phyloP scores from a whole-genome alignment of 2,888 invertebrate genomes.

The Microplitis deprimator region DNA sequence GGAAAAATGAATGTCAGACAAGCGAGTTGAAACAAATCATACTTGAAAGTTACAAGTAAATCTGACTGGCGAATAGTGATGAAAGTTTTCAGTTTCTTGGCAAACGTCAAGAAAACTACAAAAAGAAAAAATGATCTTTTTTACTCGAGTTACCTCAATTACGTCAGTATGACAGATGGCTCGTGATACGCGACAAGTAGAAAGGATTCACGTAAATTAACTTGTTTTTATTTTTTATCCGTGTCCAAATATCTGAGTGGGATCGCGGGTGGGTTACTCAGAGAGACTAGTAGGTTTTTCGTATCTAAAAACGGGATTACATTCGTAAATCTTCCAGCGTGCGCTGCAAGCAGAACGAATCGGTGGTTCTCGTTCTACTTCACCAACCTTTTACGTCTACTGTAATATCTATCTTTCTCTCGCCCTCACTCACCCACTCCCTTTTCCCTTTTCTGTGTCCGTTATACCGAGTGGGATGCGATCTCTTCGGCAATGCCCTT shows the following conservation, averaged over 20 bases:
- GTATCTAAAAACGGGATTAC: constrained; percentile 39
- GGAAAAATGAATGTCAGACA: not conserved
- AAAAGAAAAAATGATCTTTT: not conserved
- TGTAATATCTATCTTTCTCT: constrained; percentile 17
- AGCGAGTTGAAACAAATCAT: not conserved
- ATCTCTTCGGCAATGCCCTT: constrained; percentile 15
- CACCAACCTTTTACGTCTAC: constrained; percentile 32
- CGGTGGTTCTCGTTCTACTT: constrained; percentile 38
- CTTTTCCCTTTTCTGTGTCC: no score
- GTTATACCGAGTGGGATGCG: not conserved
- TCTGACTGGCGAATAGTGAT: not conserved
- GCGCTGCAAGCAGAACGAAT: constrained; percentile 40
- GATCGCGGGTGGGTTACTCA: not conserved
- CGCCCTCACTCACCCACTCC: not conserved
- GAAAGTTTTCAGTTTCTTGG: not conserved
- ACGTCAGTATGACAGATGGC: not conserved
- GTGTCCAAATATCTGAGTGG: not conserved
- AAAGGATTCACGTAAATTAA: not conserved
- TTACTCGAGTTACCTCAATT: not conserved
- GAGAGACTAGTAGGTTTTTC: constrained; percentile 18
- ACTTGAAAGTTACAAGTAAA: not conserved
- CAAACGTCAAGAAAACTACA: not conserved
- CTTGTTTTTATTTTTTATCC: not conserved
- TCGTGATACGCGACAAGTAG: not conserved
- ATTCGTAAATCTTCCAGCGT: constrained; percentile 40